Evolutionary conservation across 2,113 vertebrate genomes (phyloP).

Genomic region (Brevimyrus niger): DNA sequence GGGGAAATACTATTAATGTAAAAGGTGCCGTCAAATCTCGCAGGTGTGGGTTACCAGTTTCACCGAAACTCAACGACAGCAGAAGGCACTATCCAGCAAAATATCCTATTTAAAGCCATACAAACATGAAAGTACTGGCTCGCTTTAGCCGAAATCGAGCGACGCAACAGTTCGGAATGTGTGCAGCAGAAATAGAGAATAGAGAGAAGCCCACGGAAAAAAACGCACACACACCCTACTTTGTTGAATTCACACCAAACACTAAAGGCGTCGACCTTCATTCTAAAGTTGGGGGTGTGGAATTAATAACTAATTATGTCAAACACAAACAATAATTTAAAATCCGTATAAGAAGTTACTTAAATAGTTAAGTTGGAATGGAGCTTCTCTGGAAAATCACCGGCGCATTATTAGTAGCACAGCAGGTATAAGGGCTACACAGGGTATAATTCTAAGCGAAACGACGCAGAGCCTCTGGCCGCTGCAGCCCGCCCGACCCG

Average conservation of each 20-base stretch:
- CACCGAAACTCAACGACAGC: slow-evolving; percentile 48
- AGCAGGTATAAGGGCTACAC: background rate
- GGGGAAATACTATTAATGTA: background rate
- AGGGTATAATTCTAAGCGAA: background rate
- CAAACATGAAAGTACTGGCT: background rate
- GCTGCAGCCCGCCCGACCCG: background rate
- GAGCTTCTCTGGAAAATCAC: background rate
- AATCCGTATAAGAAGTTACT: background rate
- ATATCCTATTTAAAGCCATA: slow-evolving; percentile 40
- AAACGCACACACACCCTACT: background rate
- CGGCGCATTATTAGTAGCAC: background rate
- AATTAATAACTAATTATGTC: background rate
- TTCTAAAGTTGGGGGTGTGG: background rate
- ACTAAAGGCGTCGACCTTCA: background rate
- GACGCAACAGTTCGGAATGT: slow-evolving; percentile 22
- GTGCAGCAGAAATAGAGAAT: background rate
- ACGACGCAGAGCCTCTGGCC: background rate
- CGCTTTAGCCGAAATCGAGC: background rate
- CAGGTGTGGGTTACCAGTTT: slow-evolving; percentile 51
- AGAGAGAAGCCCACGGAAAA: background rate
- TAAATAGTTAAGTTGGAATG: background rate
- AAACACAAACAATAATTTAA: background rate
- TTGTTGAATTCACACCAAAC: background rate
- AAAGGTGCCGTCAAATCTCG: slow-evolving; percentile 52
- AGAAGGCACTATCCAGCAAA: slow-evolving; percentile 26